Conservation (phyloP, 2,113 vertebrate genomes). For the Diphyllodes magnificus region DNA sequence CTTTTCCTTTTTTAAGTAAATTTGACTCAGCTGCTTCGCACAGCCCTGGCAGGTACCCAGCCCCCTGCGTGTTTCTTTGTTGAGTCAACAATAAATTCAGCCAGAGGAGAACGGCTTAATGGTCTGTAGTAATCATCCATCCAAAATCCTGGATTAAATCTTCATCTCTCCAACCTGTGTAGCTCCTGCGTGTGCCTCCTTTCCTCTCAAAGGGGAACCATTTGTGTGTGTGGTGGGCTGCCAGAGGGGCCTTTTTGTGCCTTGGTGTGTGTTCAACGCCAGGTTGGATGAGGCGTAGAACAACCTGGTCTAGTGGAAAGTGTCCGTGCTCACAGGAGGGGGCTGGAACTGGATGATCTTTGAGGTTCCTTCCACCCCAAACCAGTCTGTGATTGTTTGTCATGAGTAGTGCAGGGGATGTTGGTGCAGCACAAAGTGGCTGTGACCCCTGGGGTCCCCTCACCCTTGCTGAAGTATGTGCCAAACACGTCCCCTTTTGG, state of each 20-base stretch:
- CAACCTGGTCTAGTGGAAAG: background rate
- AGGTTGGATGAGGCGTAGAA: background rate
- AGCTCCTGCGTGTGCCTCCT: background rate
- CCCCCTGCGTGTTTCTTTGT: background rate
- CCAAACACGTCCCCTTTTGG: background rate
- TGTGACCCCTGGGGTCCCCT: background rate
- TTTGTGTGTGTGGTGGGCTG: background rate
- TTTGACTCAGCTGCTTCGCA: background rate
- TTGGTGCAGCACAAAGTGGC: background rate
- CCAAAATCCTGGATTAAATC: background rate
- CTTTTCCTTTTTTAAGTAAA: background rate
- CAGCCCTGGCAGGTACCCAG: background rate
- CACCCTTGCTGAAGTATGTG: background rate
- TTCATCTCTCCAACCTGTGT: background rate
- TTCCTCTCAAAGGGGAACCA: background rate
- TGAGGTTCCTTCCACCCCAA: background rate
- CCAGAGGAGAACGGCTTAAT: background rate
- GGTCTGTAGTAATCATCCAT: background rate
- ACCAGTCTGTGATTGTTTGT: background rate
- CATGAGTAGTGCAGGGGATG: background rate
- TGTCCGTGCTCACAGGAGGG: background rate
- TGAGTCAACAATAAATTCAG: constrained; percentile 10
- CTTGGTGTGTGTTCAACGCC: background rate
- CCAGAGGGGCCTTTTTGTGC: background rate
- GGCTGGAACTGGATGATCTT: background rate